These are phyloP conservation scores for Tokudaia muenninki DNA, from an alignment of 2,797 vertebrate genomes.

Conservation along the genomic window DNA sequence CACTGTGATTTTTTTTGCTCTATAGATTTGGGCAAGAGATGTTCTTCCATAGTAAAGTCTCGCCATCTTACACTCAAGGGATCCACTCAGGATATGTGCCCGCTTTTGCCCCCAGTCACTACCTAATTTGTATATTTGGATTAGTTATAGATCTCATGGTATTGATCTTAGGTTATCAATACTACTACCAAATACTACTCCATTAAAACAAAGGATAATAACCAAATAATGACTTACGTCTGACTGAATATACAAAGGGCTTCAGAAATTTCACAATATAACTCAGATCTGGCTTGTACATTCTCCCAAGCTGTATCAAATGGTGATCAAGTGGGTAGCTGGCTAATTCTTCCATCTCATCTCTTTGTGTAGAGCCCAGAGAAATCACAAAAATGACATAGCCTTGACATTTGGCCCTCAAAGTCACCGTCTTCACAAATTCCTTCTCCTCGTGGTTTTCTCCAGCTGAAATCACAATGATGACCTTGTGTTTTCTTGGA, in stretches of 20 bases:
- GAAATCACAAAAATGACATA: slow-evolving; percentile 86
- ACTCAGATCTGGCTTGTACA: slow-evolving; percentile 83
- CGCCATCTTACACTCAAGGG: not conserved
- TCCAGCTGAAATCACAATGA: slow-evolving; percentile 85
- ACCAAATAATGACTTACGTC: slow-evolving; percentile 83
- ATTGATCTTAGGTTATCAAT: not conserved
- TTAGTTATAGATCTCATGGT: slow-evolving; percentile 3
- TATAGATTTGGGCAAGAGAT: not conserved
- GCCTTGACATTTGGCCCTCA: slow-evolving; percentile 86
- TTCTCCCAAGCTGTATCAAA: slow-evolving; percentile 85
- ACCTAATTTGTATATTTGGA: slow-evolving; percentile 14
- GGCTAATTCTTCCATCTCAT: slow-evolving; percentile 80
- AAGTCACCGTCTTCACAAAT: slow-evolving; percentile 73
- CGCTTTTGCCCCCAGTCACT: not conserved
- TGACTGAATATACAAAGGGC: slow-evolving; percentile 82
- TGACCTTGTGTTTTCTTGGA: slow-evolving; percentile 80
- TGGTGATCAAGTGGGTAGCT: slow-evolving; percentile 85
- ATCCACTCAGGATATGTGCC: not conserved
- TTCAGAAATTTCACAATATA: slow-evolving; percentile 85
- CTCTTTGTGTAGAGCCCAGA: slow-evolving; percentile 71
- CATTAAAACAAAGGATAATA: slow-evolving; percentile 33
- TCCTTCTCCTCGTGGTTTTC: slow-evolving; percentile 78
- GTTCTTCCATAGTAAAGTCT: not conserved
- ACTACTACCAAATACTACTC: not conserved
- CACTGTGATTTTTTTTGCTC: not conserved